Evolutionary conservation across 1,140 invertebrate species (phyloP), one percentile per base, ranked within the genome.

Genomic region (Plectrocnemia conspersa): DNA sequence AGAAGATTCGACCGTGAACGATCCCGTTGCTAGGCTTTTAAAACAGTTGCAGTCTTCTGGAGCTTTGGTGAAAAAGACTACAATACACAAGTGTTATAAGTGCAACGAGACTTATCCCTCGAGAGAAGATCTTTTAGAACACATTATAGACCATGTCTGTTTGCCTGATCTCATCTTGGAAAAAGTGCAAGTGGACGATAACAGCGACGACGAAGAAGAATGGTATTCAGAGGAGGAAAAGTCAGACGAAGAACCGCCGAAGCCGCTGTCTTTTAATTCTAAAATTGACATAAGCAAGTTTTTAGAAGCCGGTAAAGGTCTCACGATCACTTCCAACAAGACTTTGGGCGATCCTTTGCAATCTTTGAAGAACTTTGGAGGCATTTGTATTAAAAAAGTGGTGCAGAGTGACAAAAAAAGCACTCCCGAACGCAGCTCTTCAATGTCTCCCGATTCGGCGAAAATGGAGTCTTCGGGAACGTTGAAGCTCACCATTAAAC

Each of bases 401-500:
- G 5, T 24, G 3, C 41, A 18, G 15, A 42, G 9, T 5, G 11
- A 46, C 22, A 38, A 54, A 3, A 41, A 25, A 11, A 18, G 10
- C 9, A 46, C 6, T 13, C 7, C 21, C 3, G 18, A 24, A 24
- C 36, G 16, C 6, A 38, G 16, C 6, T n/a, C 5, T 9, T 6
- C 16, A n/a, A 24, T 18, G n/a, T 42, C 25, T 36, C n/a, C 23
- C n/a, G 19, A 11, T 9, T 13, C 21, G 3, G 40, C 38, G 24
- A 45, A 9, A 40, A 41, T 41, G 2, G 24, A 41, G 21, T 25
- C 48, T 2, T 32, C 53, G 2, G 54, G 58, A 6, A 29, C 58
- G 10, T 23, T 61, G n/a, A 54, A 47, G 18, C 29, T 61, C 3
- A 61, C 55, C 1, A 57, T 61, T 45, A 61, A 61, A 47, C 59